phyloP scores from a whole-genome alignment of 1,140 invertebrate genomes.

The Temnothorax longispinosus region DNA sequence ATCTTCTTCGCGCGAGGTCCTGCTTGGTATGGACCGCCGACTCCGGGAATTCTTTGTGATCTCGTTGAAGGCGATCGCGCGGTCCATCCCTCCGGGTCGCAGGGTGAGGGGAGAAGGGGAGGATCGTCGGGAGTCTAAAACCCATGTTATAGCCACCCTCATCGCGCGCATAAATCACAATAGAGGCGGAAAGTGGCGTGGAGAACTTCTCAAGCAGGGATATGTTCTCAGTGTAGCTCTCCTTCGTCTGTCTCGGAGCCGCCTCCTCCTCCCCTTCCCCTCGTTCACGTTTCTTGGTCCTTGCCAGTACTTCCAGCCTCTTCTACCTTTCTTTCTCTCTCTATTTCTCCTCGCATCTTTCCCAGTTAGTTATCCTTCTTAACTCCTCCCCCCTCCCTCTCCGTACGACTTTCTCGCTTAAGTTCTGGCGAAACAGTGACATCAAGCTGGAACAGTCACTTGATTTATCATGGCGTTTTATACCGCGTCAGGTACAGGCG shows the following conservation, averaged over 20 bases:
- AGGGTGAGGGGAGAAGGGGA: background rate
- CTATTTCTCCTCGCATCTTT: background rate
- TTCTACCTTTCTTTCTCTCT: conserved; percentile 33
- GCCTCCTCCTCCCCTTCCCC: background rate
- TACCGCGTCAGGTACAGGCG: conserved; percentile 3
- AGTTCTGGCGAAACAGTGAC: conserved; percentile 67
- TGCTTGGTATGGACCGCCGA: conserved; percentile 78
- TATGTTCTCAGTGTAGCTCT: conserved; percentile 81
- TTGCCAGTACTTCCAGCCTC: conserved; percentile 9
- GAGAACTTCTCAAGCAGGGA: conserved; percentile 83
- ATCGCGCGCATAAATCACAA: conserved; percentile 85
- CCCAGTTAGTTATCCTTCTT: conserved; percentile 67
- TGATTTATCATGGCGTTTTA: conserved; percentile 68
- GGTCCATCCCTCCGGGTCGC: conserved; percentile 63
- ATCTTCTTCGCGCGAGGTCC: conserved; percentile 73
- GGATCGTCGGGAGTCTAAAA: conserved; percentile 76
- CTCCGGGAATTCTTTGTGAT: conserved; percentile 77
- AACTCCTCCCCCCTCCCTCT: background rate
- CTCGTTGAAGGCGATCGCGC: conserved; percentile 79
- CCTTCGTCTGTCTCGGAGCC: background rate
- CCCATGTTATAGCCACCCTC: conserved; percentile 78
- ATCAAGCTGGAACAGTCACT: conserved; percentile 64
- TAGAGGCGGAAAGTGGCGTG: conserved; percentile 84
- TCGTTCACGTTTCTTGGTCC: conserved; percentile 44
- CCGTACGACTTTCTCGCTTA: conserved; percentile 56